Base-by-base conservation (phyloP, 2,113 vertebrate species). In the Aegithalos caudatus region DNA sequence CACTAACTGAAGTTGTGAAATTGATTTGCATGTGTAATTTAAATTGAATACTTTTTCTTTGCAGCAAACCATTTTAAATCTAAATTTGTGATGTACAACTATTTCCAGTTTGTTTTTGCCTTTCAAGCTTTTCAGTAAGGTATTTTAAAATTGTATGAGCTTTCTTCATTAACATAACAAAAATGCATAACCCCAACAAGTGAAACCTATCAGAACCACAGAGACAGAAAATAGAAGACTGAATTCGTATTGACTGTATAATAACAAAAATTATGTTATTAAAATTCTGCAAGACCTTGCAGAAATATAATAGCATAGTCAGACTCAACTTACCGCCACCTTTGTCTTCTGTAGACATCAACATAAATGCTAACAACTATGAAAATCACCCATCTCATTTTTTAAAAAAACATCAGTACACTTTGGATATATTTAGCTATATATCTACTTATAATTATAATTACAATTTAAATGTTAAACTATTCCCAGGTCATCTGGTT, bases 151-250 rank as follows among this genome's bases (percentile, higher is more conserved):
- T 61, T 94, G 38, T 66, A 91, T 88, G 79, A 91, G 58, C 24
- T 92, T 94, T 88, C 47, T 66, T n/a, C 29, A 90, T 95, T 97
- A 94, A 67, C 62, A 62, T 85, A 88, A 90, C 45, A 91, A 90
- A 96, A 94, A 71, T 79, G 54, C 50, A 66, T 67, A 88, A 90
- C 23, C 10, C 47, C 95, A 82, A 74, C 73, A 95, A 87, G 56
- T 77, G 89, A 93, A 95, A 95, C 61, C 61, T 90, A 71, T 94
- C 61, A 92, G 89, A 95, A 86, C 17, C 12, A 51, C 11, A 51
- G 31, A 72, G 51, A 72, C 58, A 91, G 69, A 88, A 85, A 89
- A 90, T 31, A 96, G 48, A 83, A 79, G 18, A 76, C 24, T 73
- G 90, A 81, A 79, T 83, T 40, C 0, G 0, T 95, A 51, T 80